Base-by-base conservation (phyloP, 2,888 invertebrate species). In the Parascotia fuliginaria region DNA sequence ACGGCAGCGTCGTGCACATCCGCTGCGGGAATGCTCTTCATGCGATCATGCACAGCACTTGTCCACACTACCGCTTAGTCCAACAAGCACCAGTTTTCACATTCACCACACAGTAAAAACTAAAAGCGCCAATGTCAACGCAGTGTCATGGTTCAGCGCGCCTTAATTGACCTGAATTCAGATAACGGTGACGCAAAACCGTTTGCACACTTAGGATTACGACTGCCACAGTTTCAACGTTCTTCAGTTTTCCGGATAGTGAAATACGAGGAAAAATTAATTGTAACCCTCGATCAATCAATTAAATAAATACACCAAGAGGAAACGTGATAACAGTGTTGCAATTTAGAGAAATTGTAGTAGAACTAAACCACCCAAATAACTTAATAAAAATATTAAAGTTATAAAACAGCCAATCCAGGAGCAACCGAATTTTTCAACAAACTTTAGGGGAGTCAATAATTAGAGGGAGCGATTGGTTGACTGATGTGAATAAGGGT, bases 1-100 rank as follows among this genome's bases (percentile, higher is more conserved):
- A 87, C 74, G 77, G 88, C 84, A 87, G 90, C 87, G 89, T 89
- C 74, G 88, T 89, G 88, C 85, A 87, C 90, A 90, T 91, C 89
- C 91, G 87, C 92, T 82, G 89, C 81, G 68, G 79, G 62, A 72
- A 70, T 60, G 66, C 63, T 43, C 62, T 70, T 83, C 81, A 75
- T 69, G 70, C 75, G 64, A 77, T 47, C 80, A 79, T 79, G 63
- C 73, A 77, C 69, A 58, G 49, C 66, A 65, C 70, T 64, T 65
- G 64, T 59, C 48, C 53, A 63, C 38, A 57, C 58, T 57, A 61
- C 56, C 51, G 65, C 65, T 52, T 61, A 67, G 64, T 70, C 55
- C 55, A 54, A 49, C 38, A 56, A 63, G 40, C 79, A 79, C 79
- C 74, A 73, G 66, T 73, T 70, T 24, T 77, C 87, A 88, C 88